Percentiles rank a stretch among this genome's conserved stretches.
These are phyloP conservation scores for Cancer borealis DNA, from an alignment of 2,888 invertebrate genomes.

Conservation along the genomic window DNA sequence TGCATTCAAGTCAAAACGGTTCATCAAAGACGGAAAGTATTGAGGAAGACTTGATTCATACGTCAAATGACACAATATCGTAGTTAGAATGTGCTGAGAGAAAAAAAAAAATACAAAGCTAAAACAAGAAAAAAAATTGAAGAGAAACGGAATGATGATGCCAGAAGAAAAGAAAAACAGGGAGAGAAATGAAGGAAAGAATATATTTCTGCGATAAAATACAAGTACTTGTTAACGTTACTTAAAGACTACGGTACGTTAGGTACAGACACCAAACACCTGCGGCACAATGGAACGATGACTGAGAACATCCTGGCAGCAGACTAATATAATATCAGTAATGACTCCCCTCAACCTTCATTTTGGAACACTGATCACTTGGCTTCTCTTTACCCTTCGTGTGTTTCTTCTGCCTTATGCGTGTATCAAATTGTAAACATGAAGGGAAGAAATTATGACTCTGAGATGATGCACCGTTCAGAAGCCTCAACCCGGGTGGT, in stretches of 20 bases:
- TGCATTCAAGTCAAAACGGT: background rate
- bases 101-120: background rate
- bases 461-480: background rate
- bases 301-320: background rate
- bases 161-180: background rate
- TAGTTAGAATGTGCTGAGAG: too few relatives aligned
- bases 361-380: background rate
- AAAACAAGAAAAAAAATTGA: background rate
- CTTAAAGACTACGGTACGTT: conserved; percentile 20
- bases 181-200: background rate
- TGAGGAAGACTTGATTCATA: background rate
- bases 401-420: background rate
- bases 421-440: background rate
- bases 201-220: background rate
- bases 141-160: background rate
- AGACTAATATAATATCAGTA: conserved; percentile 8
- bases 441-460: background rate
- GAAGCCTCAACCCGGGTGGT: background rate
- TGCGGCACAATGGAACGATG: background rate
- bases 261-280: conserved; percentile 11
- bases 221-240: background rate
- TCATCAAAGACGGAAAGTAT: background rate
- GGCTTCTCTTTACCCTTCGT: background rate
- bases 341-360: too few relatives aligned
- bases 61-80: too few relatives aligned